These are phyloP conservation scores for Zosterops pallidus DNA, from an alignment of 2,113 vertebrate genomes.

Conservation along the genomic window DNA sequence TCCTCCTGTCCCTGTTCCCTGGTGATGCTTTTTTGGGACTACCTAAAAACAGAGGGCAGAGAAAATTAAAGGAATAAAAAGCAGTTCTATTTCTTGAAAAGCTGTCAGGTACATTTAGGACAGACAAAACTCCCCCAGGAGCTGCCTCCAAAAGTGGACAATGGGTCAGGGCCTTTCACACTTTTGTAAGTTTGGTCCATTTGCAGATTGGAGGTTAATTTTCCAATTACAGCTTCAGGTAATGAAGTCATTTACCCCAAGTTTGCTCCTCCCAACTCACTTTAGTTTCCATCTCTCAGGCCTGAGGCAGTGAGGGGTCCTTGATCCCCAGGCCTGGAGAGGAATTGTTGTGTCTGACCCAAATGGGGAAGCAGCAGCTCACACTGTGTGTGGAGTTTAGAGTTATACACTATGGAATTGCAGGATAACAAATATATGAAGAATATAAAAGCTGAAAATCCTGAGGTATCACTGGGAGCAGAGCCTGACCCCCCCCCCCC, in stretches of 20 bases:
- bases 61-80: neutral
- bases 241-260: neutral
- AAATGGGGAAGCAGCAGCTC: neutral
- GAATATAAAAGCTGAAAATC: neutral
- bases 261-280: neutral
- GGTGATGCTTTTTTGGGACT: too few species aligned
- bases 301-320: neutral
- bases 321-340: neutral
- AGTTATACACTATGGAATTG: neutral
- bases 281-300: neutral
- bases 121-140: neutral
- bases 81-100: neutral
- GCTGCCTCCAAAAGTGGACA: accelerated
- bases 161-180: neutral
- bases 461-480: accelerated
- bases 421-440: accelerated
- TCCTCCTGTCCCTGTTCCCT: neutral
- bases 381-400: accelerated
- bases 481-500: neutral
- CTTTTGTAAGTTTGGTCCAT: accelerated
- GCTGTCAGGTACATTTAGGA: accelerated
- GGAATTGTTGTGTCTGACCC: neutral
- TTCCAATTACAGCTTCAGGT: neutral
- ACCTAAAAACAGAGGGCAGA: neutral
- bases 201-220: neutral